These are phyloP conservation scores for Strix aluco DNA, from an alignment of 2,113 vertebrate genomes.

Conservation along the genomic window DNA sequence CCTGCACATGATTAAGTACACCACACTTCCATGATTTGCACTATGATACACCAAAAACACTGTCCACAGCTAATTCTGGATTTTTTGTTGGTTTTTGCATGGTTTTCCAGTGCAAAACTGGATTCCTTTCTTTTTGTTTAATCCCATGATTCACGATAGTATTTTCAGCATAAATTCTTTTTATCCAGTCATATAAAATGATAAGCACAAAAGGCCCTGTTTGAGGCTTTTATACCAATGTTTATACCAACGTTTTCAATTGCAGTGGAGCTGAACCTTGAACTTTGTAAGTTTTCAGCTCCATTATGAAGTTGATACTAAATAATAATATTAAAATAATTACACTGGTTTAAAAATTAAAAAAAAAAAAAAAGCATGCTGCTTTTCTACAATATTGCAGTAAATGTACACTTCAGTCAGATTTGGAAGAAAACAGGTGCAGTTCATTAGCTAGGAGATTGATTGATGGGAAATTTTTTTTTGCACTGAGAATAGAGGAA, in stretches of 20 bases:
- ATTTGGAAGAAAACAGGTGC: background rate
- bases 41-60: background rate
- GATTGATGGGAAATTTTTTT: background rate
- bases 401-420: background rate
- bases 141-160: background rate
- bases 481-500: background rate
- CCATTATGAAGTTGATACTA: background rate
- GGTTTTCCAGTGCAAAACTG: background rate
- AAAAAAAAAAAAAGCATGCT: background rate
- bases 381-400: background rate
- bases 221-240: background rate
- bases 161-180: background rate
- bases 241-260: background rate
- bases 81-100: background rate
- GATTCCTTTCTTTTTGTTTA: background rate
- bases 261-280: background rate
- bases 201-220: background rate
- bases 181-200: background rate
- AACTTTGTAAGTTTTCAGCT: background rate
- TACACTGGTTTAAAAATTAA: rapidly evolving
- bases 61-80: background rate
- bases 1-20: background rate
- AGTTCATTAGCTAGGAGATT: background rate
- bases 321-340: background rate
- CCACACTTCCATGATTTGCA: background rate